Percentiles rank a stretch among this genome's conserved stretches.
Conservation (phyloP, 2,113 vertebrate species). For the Zeus faber region DNA sequence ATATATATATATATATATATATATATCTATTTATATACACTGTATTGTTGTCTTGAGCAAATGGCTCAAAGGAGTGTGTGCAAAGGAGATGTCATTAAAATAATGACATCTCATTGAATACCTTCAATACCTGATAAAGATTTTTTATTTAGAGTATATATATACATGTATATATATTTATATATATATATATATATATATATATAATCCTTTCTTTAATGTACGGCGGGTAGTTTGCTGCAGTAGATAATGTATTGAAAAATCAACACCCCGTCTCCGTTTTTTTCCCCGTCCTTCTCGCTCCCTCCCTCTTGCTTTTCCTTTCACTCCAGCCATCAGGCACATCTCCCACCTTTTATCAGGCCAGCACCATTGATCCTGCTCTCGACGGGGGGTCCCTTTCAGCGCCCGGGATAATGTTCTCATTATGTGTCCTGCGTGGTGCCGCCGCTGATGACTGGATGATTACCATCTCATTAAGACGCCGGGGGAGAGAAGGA, state of each 20-base stretch:
- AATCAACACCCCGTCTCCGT: conserved; percentile 47
- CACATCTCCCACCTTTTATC: conserved; percentile 68
- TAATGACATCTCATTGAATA: too few species aligned
- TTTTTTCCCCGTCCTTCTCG: conserved; percentile 6
- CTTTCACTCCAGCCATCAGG: conserved; percentile 45
- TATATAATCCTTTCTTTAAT: not conserved
- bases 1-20: too few species aligned
- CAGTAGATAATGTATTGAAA: conserved; percentile 43
- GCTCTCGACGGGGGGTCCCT: conserved; percentile 52
- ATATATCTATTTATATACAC: too few species aligned
- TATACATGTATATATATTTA: not conserved
- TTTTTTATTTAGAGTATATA: too few species aligned
- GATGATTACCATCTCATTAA: conserved; percentile 75
- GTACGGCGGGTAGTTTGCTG: conserved; percentile 1
- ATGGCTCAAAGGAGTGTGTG: too few species aligned
- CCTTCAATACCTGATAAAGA: too few species aligned
- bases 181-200: too few species aligned
- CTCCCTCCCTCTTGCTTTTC: conserved; percentile 23
- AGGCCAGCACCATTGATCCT: conserved; percentile 67
- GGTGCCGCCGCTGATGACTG: conserved; percentile 63
- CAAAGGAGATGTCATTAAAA: too few species aligned
- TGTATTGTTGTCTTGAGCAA: too few species aligned
- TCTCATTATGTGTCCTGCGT: conserved; percentile 70
- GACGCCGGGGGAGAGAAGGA: conserved; percentile 62
- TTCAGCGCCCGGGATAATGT: conserved; percentile 69